Evolutionary conservation across 2,888 invertebrate species (phyloP).

Genomic region (Panorpa germanica): DNA sequence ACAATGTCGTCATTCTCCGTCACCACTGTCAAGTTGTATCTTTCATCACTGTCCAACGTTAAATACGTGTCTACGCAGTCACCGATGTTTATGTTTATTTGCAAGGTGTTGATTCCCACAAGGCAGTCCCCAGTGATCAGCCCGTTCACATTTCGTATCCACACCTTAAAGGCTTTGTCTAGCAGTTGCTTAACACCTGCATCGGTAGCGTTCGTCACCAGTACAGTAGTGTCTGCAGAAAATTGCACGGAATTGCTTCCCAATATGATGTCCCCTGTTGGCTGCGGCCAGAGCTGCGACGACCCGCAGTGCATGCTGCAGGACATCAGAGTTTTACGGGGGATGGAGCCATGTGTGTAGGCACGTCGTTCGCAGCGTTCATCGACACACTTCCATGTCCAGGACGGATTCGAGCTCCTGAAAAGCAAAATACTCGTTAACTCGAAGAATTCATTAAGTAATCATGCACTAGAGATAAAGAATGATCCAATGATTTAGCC

Average conservation of each 20-base stretch:
- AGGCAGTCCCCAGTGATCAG: neutral
- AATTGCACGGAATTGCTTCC: slow-evolving; percentile 41
- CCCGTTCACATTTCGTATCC: slow-evolving; percentile 19
- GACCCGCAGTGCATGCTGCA: slow-evolving; percentile 65
- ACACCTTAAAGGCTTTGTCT: slow-evolving; percentile 19
- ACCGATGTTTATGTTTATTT: slow-evolving; percentile 29
- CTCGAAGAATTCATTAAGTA: too few species aligned
- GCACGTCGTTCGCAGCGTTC: slow-evolving; percentile 46
- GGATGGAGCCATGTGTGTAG: slow-evolving; percentile 22
- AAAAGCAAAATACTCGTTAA: too few species aligned
- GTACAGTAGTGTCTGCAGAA: slow-evolving; percentile 19
- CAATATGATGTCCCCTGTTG: slow-evolving; percentile 48
- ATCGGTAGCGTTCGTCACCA: slow-evolving; percentile 19
- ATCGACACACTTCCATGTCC: slow-evolving; percentile 58
- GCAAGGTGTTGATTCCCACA: slow-evolving; percentile 14
- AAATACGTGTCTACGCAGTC: slow-evolving; percentile 34
- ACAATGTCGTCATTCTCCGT: slow-evolving; percentile 29
- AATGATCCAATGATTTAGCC: too few species aligned
- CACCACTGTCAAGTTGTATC: slow-evolving; percentile 43
- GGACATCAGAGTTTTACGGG: slow-evolving; percentile 41
- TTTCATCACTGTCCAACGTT: slow-evolving; percentile 50
- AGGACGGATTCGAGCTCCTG: slow-evolving; percentile 35
- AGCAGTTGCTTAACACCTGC: slow-evolving; percentile 18
- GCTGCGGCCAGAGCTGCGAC: slow-evolving; percentile 62
- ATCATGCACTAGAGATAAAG: too few species aligned